Percentiles rank a stretch among this genome's conserved stretches.
Evolutionary conservation across 2,888 invertebrate genomes (phyloP).

Genomic region (Reticulitermes lucifugus): DNA sequence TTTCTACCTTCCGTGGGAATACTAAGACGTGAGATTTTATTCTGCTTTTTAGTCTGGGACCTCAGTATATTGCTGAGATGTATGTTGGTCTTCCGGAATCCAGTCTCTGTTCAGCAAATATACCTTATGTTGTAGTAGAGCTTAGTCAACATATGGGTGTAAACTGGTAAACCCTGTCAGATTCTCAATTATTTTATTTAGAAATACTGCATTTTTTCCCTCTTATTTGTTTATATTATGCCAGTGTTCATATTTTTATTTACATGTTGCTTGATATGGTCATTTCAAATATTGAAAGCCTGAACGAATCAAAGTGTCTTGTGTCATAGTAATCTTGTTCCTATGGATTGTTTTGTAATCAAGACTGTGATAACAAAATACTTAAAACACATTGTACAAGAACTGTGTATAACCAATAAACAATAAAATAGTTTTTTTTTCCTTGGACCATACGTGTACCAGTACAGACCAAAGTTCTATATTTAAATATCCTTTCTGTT

Average conservation of each 20-base stretch:
- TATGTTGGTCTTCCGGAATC: too few relatives aligned
- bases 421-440: not conserved
- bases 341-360: slow-evolving; percentile 33
- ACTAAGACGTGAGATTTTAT: too few relatives aligned
- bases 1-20: too few relatives aligned
- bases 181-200: slow-evolving; percentile 7
- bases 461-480: too few relatives aligned
- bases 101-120: too few relatives aligned
- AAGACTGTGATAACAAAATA: slow-evolving; percentile 30
- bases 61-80: too few relatives aligned
- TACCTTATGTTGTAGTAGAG: too few relatives aligned
- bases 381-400: slow-evolving; percentile 26
- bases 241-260: not conserved
- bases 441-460: not conserved
- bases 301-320: slow-evolving; percentile 29
- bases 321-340: slow-evolving; percentile 18
- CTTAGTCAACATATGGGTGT: too few relatives aligned
- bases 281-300: not conserved
- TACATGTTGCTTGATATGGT: not conserved
- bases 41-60: too few relatives aligned
- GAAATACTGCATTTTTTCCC: not conserved
- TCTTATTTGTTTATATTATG: not conserved
- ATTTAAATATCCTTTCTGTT: too few relatives aligned
- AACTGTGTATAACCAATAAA: not conserved
- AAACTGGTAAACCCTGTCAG: not conserved